A percentile compares a stretch with the other conserved stretches of the same genome.
These are phyloP conservation scores for Temnothorax longispinosus DNA, from an alignment of 1,140 invertebrate genomes.

Conservation along the genomic window DNA sequence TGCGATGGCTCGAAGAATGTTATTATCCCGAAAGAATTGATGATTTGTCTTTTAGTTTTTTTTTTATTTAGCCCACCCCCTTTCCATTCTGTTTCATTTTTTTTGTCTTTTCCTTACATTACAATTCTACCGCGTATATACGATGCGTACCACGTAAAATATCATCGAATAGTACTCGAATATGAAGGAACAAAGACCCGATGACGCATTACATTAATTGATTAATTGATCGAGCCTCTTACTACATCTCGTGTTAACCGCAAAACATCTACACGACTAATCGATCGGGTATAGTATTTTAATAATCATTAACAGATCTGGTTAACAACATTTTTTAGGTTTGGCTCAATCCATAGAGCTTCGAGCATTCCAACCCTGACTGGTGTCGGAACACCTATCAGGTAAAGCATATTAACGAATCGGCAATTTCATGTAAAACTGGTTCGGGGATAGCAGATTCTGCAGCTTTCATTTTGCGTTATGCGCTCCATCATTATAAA, in stretches of 20 bases:
- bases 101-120: neutral
- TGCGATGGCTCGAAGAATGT: constrained; percentile 37
- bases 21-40: neutral
- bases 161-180: neutral
- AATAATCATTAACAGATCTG: constrained; percentile 71
- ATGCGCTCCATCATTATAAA: neutral
- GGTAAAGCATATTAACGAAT: constrained; percentile 88
- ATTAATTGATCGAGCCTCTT: constrained; percentile 12
- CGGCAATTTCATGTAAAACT: constrained; percentile 15
- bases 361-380: constrained; percentile 94
- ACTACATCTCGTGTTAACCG: constrained; percentile 23
- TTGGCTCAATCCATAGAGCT: constrained; percentile 92
- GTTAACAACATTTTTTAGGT: constrained; percentile 83
- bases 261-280: constrained; percentile 46
- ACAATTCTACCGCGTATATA: neutral
- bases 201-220: neutral
- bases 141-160: neutral
- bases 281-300: constrained; percentile 59
- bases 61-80: neutral
- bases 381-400: constrained; percentile 90
- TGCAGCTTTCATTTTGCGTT: constrained; percentile 33
- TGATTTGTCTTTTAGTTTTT: neutral
- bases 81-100: neutral
- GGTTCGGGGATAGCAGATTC: neutral
- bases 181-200: neutral